Evolutionary conservation across 2,797 vertebrate species (phyloP).

Genomic region (Propithecus perrieri): DNA sequence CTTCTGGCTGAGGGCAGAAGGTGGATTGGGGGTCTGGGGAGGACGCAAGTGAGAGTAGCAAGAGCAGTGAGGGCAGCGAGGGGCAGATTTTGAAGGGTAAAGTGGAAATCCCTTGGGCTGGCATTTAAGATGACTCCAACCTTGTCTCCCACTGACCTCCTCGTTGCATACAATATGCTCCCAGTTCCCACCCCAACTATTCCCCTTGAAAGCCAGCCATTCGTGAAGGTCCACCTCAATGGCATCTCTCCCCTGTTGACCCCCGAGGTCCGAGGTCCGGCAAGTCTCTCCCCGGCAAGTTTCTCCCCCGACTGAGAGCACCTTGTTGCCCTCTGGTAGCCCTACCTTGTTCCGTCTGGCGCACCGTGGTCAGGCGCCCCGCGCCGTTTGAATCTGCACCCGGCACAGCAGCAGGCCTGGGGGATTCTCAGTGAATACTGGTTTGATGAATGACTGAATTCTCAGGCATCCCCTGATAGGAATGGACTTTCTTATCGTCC

Average conservation of each 20-base stretch:
- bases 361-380: background rate
- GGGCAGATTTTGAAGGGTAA: background rate
- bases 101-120: background rate
- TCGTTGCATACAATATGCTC: background rate
- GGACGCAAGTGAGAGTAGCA: background rate
- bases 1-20: background rate
- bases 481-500: background rate
- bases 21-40: background rate
- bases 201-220: background rate
- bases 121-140: background rate
- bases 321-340: background rate
- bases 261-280: background rate
- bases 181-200: background rate
- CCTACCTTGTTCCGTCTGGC: background rate
- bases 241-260: background rate
- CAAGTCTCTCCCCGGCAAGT: background rate
- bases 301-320: background rate
- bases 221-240: background rate
- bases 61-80: background rate
- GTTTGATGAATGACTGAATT: background rate
- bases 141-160: background rate
- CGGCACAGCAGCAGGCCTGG: background rate
- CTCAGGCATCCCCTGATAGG: background rate
- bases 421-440: background rate
- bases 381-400: background rate